Evolutionary conservation across 2,797 vertebrate species (phyloP), one percentile per base, ranked within the genome.

Genomic region (Spinibarbus caldwelli): DNA sequence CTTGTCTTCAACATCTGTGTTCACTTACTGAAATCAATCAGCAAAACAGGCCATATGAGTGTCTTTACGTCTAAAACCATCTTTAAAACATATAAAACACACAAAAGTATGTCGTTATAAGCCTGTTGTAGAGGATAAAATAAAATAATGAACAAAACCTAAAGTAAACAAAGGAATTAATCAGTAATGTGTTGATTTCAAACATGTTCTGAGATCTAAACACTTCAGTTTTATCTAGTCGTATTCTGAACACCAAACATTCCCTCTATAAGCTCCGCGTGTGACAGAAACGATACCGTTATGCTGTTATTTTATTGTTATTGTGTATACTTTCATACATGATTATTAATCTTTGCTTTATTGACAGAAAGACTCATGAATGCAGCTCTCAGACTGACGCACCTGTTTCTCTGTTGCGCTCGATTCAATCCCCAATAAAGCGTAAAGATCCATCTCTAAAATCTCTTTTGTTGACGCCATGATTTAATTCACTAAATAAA

Each of bases 371-470:
- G 31, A 7, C 11, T 26, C 2, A 0, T n/a, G 34, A 57, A 43
- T 43, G 15, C 17, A 62, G 19, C 3, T 43, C 31, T 43, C n/a
- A 67, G 9, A 41, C 38, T 64, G 23, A 89, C 95, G 87, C 76
- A 97, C 94, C 97, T 98, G 95, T 93, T 97, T 99, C 81, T 94
- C 88, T 80, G 96, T 94, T 14, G 97, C 97, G 78, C 94, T 94
- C 90, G 92, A 95, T 59, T 95, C 93, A 57, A 97, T 49, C 0
- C 94, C 97, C 14, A 99, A 91, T 86, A 99, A 91, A 34, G 93
- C 96, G 80, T 99, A 99, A 34, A 99, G 90, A 83, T 99, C 98
- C 95, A 97, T 90, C 89, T 97, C 90, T 84, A 99, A 90, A 85
- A 98, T 85, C 0, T 98, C 97, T 83, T 96, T 97, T 9, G 94